These are phyloP conservation scores for Alethe castanea DNA, from an alignment of 2,113 vertebrate species.

Conservation along the genomic window DNA sequence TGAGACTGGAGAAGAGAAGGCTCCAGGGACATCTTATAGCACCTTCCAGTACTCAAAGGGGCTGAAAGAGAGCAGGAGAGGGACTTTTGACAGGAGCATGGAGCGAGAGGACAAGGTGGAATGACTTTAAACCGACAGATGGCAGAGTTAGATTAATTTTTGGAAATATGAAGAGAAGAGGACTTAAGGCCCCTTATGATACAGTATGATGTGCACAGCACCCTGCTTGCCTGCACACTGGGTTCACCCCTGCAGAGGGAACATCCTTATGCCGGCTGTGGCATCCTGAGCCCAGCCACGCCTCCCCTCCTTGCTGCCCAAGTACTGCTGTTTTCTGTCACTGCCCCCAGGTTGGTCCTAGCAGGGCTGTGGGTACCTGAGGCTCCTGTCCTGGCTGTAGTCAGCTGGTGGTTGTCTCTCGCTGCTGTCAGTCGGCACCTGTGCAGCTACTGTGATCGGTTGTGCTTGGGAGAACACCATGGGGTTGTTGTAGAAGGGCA, in stretches of 20 bases:
- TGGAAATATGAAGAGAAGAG: background rate
- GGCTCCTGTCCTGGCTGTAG: slow-evolving; percentile 76
- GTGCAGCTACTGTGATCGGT: slow-evolving; percentile 42
- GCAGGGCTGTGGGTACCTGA: slow-evolving; percentile 55
- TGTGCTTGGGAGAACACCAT: slow-evolving; percentile 78
- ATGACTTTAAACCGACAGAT: background rate
- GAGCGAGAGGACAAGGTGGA: accelerated
- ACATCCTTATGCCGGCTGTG: accelerated
- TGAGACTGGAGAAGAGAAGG: background rate
- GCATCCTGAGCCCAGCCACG: accelerated
- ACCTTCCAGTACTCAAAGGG: background rate
- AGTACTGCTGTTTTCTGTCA: background rate
- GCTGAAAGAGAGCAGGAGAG: background rate
- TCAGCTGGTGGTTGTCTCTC: slow-evolving; percentile 71
- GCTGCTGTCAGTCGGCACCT: slow-evolving; percentile 35
- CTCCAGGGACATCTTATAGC: background rate
- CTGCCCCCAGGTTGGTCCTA: background rate
- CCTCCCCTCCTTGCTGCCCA: background rate
- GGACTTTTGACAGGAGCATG: background rate
- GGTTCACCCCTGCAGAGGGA: background rate
- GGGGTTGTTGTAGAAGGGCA: slow-evolving; percentile 80
- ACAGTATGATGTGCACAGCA: background rate
- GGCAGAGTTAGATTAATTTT: background rate
- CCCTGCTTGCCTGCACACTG: accelerated
- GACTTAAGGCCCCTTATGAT: background rate